Base-by-base conservation (phyloP, 2,113 vertebrate species). In the Zingel zingel region DNA sequence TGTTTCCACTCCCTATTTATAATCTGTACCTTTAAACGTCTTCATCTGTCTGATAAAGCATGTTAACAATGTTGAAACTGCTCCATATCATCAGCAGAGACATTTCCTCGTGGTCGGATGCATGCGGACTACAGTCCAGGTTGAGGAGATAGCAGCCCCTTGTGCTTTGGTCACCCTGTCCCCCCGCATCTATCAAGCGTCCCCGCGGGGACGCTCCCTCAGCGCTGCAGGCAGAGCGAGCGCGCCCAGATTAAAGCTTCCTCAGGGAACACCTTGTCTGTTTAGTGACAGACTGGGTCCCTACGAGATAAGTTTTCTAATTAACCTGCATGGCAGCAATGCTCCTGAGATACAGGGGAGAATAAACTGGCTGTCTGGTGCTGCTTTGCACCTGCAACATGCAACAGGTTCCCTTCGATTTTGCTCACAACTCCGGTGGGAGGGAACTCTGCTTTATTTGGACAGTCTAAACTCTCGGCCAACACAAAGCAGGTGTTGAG, bases 251-350 rank as follows among this genome's bases (percentile, higher is more conserved):
- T 97, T 96, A 97, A 94, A 94, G 84, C 89, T 91, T 95, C 92
- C 89, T 94, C 87, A 16, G 92, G 93, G 92, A 95, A 94, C 95
- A 93, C 95, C 93, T 95, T 30, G 11, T 94, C 93, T 89, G 84
- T 93, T 95, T 95, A 95, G 90, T 93, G 92, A 85, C 88, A 89
- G 81, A 82, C 95, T 92, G 84, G 56, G 93, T 92, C 94, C 95
- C 95, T 96, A 93, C 91, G 90, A 96, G 97, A 97, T 98, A 97
- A 94, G 96, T 97, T 98, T 98, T 98, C 94, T 97, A 97, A 98
- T 99, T 98, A 98, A 97, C 97, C 96, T 94, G 65, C 91, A 23
- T 92, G 95, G 92, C 95, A 95, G 94, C 91, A 90, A n/a, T 84
- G 82, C 95, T 93, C 87, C 93, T 82, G 67, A 51, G 47, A 92